Percentiles rank a stretch among this genome's conserved stretches.
These are phyloP conservation scores for Bungarus multicinctus DNA, from an alignment of 2,113 vertebrate species.

Conservation along the genomic window DNA sequence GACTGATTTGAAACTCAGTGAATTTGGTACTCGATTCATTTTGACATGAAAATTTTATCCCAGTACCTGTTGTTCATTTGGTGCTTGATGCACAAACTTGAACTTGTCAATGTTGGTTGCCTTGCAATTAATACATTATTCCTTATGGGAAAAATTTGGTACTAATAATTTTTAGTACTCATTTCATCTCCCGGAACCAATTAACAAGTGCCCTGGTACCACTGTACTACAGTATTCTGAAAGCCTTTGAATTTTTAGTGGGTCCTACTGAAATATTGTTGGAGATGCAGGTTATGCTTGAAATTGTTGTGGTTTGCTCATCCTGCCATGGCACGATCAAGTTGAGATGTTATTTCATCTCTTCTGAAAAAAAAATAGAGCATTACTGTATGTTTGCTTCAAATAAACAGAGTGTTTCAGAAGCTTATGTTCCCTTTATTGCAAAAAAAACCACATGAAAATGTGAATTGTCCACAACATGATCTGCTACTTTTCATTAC, in stretches of 20 bases:
- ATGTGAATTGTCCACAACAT: neutral
- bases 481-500: neutral
- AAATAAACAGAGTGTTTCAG: neutral
- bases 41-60: neutral
- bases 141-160: neutral
- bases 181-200: neutral
- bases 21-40: neutral
- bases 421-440: neutral
- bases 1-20: neutral
- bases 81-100: neutral
- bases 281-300: neutral
- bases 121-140: neutral
- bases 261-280: neutral
- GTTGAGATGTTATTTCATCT: neutral
- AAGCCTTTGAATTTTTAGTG: neutral
- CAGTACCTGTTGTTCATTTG: neutral
- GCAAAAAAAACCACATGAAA: neutral
- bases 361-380: neutral
- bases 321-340: neutral
- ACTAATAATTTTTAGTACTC: neutral
- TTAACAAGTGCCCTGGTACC: neutral
- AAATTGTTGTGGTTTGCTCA: neutral
- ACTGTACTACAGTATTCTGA: neutral
- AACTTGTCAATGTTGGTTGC: neutral
- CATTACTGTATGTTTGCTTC: neutral